Evolutionary conservation across 1,140 invertebrate species (phyloP).

Genomic region (Drosophila ficusphila): DNA sequence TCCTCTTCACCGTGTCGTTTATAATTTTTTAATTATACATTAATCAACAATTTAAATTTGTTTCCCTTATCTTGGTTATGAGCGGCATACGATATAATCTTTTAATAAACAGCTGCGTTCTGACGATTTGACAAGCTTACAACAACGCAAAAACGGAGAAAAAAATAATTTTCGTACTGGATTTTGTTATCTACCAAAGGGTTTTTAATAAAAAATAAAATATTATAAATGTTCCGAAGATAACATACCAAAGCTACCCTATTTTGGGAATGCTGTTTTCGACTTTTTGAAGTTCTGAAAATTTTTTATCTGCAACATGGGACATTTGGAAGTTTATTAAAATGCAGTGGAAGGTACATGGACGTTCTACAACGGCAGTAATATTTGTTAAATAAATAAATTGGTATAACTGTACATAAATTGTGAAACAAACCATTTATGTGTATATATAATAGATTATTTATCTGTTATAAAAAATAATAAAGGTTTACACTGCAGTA

Average conservation of each 20-base stretch:
- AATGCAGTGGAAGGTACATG: neutral
- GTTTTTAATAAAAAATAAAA: no score
- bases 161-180: no score
- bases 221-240: no score
- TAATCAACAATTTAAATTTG: neutral
- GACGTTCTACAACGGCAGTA: neutral
- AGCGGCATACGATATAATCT: neutral
- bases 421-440: no score
- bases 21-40: neutral
- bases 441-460: neutral
- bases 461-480: no score
- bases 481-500: slow-evolving; percentile 10
- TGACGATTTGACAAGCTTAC: neutral
- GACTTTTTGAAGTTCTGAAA: neutral
- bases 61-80: neutral
- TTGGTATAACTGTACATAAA: no score
- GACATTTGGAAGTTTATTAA: neutral
- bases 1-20: neutral
- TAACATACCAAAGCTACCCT: no score
- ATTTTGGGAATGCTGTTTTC: no score
- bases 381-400: neutral
- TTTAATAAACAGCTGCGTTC: neutral
- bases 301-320: neutral
- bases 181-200: no score
- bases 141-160: neutral